A percentile compares a stretch with the other conserved stretches of the same genome.
phyloP scores from a whole-genome alignment of 2,888 invertebrate genomes.

The Empis livida region DNA sequence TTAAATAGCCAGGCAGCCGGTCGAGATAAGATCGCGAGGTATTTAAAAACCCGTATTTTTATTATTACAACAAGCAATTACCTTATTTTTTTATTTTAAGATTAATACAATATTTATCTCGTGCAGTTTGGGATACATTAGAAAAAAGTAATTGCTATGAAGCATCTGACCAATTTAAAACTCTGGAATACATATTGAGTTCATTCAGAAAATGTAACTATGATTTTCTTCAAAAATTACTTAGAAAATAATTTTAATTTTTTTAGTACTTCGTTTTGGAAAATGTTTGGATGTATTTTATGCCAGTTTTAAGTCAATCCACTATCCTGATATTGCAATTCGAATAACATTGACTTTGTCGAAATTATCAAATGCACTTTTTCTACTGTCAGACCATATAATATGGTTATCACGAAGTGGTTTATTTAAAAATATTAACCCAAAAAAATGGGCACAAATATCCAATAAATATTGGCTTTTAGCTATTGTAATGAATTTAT shows the following conservation, averaged over 20 bases:
- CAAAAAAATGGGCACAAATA: slow-evolving; percentile 59
- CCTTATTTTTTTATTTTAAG: slow-evolving; percentile 44
- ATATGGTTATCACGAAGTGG: slow-evolving; percentile 73
- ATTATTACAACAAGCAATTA: no score
- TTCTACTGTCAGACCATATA: slow-evolving; percentile 72
- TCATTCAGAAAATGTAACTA: slow-evolving; percentile 75
- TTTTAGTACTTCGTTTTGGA: slow-evolving; percentile 73
- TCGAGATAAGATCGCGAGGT: slow-evolving; percentile 34
- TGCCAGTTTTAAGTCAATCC: slow-evolving; percentile 54
- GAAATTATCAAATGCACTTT: slow-evolving; percentile 66
- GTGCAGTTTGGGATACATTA: slow-evolving; percentile 66
- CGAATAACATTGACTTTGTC: slow-evolving; percentile 62
- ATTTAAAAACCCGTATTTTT: no score
- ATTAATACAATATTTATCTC: slow-evolving; percentile 68
- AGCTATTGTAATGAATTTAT: slow-evolving; percentile 64
- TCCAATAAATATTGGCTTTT: slow-evolving; percentile 77
- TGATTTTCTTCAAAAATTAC: not conserved
- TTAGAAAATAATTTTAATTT: slow-evolving; percentile 9
- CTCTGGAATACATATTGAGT: slow-evolving; percentile 68
- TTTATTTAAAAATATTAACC: slow-evolving; percentile 47
- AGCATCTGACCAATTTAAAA: slow-evolving; percentile 61
- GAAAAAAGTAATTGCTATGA: slow-evolving; percentile 43
- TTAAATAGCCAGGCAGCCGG: slow-evolving; percentile 31
- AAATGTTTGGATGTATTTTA: slow-evolving; percentile 72
- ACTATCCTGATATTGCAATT: slow-evolving; percentile 57